phyloP scores from a whole-genome alignment of 2,797 vertebrate genomes.

The Myotis daubentonii region DNA sequence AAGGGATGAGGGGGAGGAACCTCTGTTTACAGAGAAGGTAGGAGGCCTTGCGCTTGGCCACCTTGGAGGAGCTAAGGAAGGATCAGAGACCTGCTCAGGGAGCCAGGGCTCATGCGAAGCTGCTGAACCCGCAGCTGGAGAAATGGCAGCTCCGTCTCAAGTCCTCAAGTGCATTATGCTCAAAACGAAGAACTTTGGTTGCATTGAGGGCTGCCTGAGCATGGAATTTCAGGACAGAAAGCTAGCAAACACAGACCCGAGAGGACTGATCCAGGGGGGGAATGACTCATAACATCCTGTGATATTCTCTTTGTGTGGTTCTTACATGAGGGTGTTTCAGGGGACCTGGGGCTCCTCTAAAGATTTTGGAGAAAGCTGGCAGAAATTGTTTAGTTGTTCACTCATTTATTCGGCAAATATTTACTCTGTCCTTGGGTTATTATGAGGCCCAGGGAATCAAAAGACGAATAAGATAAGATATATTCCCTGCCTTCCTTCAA shows the following conservation, averaged over 20 bases:
- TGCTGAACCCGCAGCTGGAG: not conserved
- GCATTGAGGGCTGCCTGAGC: not conserved
- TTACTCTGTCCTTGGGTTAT: not conserved
- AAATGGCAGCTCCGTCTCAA: not conserved
- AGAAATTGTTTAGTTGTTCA: constrained; percentile 7
- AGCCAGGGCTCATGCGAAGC: not conserved
- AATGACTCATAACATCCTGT: not conserved
- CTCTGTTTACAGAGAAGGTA: not conserved
- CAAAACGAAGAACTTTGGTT: not conserved
- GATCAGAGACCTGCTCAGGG: not conserved
- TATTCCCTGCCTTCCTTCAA: not conserved
- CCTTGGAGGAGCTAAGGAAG: not conserved
- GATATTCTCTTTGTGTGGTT: not conserved
- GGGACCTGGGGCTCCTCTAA: not conserved
- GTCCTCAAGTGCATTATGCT: not conserved
- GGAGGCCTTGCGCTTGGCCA: not conserved
- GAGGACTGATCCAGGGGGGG: not conserved
- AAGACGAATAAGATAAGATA: not conserved
- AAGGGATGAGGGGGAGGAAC: not conserved
- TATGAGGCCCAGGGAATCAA: not conserved
- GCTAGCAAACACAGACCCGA: not conserved
- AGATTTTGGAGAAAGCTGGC: not conserved
- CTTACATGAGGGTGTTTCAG: not conserved
- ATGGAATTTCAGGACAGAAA: not conserved
- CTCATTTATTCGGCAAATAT: constrained; percentile 24